These are phyloP conservation scores for Yponomeuta cagnagella DNA, from an alignment of 2,888 invertebrate genomes.

Conservation along the genomic window DNA sequence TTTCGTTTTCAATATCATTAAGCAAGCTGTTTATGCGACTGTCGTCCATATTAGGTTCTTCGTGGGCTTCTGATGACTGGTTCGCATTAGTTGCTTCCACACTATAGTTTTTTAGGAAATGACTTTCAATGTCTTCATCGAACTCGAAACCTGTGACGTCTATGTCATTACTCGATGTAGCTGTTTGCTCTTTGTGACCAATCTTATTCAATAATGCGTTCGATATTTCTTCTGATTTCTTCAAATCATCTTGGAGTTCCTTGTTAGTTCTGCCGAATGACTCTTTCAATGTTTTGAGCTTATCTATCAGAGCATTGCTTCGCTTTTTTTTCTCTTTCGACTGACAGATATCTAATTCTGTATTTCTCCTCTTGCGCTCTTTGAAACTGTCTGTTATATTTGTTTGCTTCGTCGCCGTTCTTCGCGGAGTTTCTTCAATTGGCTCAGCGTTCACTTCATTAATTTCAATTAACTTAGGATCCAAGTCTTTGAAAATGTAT, in stretches of 20 bases:
- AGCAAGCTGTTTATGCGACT: slow-evolving; percentile 44
- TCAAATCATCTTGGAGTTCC: slow-evolving; percentile 30
- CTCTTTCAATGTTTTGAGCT: slow-evolving; percentile 45
- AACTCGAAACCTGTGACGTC: not conserved
- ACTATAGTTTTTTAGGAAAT: not conserved
- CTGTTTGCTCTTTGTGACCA: not conserved
- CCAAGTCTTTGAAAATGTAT: slow-evolving; percentile 44
- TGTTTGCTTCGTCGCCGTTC: slow-evolving; percentile 30
- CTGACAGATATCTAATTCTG: slow-evolving; percentile 30
- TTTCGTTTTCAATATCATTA: slow-evolving; percentile 55
- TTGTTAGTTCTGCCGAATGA: slow-evolving; percentile 42
- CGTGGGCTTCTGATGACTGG: not conserved
- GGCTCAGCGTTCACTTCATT: slow-evolving; percentile 11
- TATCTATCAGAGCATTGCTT: slow-evolving; percentile 42
- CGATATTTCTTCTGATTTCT: slow-evolving; percentile 23
- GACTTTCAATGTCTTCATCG: slow-evolving; percentile 15
- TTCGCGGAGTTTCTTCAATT: slow-evolving; percentile 17
- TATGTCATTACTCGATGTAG: not conserved
- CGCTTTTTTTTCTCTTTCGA: slow-evolving; percentile 58
- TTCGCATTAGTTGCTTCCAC: not conserved
- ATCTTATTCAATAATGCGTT: slow-evolving; percentile 29
- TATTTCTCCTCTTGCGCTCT: slow-evolving; percentile 48
- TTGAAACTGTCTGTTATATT: slow-evolving; percentile 40
- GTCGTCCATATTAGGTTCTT: slow-evolving; percentile 29
- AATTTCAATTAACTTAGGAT: slow-evolving; percentile 21